Evolutionary conservation across 2,888 invertebrate genomes (phyloP), one percentile per base, ranked within the genome.

Genomic region (Diachrysia chrysitis): DNA sequence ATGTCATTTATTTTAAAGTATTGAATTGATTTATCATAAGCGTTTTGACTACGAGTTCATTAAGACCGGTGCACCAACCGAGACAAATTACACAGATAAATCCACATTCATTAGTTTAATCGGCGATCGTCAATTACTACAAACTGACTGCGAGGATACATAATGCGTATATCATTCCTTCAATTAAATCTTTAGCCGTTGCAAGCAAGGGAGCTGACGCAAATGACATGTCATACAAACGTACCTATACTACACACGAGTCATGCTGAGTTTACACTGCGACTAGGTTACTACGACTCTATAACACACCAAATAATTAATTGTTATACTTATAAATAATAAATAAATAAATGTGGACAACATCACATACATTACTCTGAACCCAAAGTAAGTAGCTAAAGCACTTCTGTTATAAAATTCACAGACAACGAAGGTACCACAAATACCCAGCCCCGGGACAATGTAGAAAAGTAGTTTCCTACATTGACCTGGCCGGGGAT

Each of bases 31-130:
- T n/a, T 42, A 42, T 42, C 42, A 42, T 42, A 42, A 42, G n/a
- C 42, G 42, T 42, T 42, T 42, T 42, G 42, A 42, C 42, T n/a
- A 7, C 42, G 16, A 51, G 48, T 61, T 66, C 4, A 74, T 71
- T 62, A 53, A 66, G 63, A 69, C 23, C 69, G 46, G 57, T 73
- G 67, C 70, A 76, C 73, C 68, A 56, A 19, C 35, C 54, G 57
- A 66, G 69, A 73, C 67, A 75, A 73, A 83, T 83, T 75, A 70
- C 76, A 58, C 69, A 61, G 74, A 75, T 79, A 79, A 81, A 85
- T 81, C 76, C 73, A 69, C 71, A 72, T 82, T 81, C 78, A 85
- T 83, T 84, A 84, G 75, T 62, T 74, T 80, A 79, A 83, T 83
- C 67, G 79, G 60, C 58, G 71, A 69, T 71, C 79, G 76, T 83